phyloP scores from a whole-genome alignment of 2,888 invertebrate species.

The Gymnoscelis rufifasciata region DNA sequence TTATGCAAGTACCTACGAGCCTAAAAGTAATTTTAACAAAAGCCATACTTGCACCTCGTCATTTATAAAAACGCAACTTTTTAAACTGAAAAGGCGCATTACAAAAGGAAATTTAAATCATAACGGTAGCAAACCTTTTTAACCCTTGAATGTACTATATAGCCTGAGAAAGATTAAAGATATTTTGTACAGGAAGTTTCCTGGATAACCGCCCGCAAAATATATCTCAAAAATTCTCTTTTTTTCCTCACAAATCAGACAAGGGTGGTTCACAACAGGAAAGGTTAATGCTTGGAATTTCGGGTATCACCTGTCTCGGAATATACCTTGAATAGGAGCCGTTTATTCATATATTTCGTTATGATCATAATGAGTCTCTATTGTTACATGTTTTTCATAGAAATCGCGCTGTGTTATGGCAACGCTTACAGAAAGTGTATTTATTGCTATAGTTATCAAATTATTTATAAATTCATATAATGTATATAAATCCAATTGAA shows the following conservation, averaged over 20 bases:
- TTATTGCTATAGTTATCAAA: too few relatives aligned
- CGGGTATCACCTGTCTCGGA: constrained; percentile 31
- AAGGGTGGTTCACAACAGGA: constrained; percentile 28
- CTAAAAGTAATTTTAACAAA: too few relatives aligned
- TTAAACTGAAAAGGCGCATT: not conserved
- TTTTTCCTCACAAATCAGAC: constrained; percentile 13
- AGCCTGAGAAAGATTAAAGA: not conserved
- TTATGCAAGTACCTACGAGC: too few relatives aligned
- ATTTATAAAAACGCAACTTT: too few relatives aligned
- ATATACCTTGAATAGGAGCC: constrained; percentile 34
- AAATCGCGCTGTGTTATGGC: too few relatives aligned
- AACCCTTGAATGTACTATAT: not conserved
- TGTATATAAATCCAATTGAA: too few relatives aligned
- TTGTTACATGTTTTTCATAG: constrained; percentile 6
- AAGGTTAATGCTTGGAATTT: constrained; percentile 36
- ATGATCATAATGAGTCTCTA: constrained; percentile 4
- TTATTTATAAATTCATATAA: too few relatives aligned
- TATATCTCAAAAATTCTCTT: constrained; percentile 3
- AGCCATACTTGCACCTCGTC: too few relatives aligned
- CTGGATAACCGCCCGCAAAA: constrained; percentile 2
- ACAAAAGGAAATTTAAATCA: not conserved
- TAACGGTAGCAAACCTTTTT: not conserved
- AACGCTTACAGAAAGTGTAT: not conserved
- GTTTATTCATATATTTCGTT: constrained; percentile 11
- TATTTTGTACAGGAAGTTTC: constrained; percentile 2